Conservation (phyloP, 2,888 invertebrate genomes). For the Oligia fasciuncula region DNA sequence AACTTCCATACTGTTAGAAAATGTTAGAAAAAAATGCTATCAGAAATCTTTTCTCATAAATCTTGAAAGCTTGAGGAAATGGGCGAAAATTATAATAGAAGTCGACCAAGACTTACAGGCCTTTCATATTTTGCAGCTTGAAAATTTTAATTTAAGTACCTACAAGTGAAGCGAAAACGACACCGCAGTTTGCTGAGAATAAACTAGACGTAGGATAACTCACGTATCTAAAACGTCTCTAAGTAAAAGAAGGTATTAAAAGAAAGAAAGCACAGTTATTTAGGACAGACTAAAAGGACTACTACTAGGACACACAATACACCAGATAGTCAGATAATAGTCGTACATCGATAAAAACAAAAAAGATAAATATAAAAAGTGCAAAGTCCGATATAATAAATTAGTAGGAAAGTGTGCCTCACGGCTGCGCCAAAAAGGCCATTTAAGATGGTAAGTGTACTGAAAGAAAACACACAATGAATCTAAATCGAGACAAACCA, state of each 20-base stretch:
- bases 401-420: too few relatives aligned
- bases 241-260: neutral
- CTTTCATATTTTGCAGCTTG: conserved; percentile 42
- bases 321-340: too few relatives aligned
- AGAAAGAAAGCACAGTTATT: too few relatives aligned
- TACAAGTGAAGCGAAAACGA: conserved; percentile 24
- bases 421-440: too few relatives aligned
- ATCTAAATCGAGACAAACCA: conserved; percentile 4
- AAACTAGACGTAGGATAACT: neutral
- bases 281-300: too few relatives aligned
- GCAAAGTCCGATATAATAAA: too few relatives aligned
- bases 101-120: conserved; percentile 50
- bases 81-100: conserved; percentile 54
- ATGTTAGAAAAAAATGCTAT: conserved; percentile 49
- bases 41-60: conserved; percentile 58
- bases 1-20: conserved; percentile 38
- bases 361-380: too few relatives aligned
- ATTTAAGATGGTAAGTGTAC: neutral
- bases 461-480: conserved; percentile 1
- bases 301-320: too few relatives aligned
- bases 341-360: too few relatives aligned
- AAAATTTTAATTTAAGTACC: conserved; percentile 33
- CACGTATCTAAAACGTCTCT: neutral
- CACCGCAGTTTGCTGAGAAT: conserved; percentile 3
- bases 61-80: conserved; percentile 47